Conservation (phyloP, 2,113 vertebrate species). For the Puma concolor region DNA sequence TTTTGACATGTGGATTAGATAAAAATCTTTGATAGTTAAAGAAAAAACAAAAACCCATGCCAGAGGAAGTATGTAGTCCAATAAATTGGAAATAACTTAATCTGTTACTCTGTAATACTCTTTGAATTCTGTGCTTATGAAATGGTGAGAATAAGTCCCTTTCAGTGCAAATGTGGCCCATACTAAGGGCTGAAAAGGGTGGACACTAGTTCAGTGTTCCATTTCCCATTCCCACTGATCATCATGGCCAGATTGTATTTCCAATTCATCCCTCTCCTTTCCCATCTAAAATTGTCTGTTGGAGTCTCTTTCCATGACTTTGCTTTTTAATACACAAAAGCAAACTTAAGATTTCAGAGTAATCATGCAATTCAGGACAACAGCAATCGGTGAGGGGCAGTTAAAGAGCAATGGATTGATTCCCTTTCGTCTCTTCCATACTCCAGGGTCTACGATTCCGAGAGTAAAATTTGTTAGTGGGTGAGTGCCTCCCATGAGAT, state of each 20-base stretch:
- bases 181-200: not conserved
- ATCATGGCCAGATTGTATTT: not conserved
- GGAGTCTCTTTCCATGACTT: conserved; percentile 7
- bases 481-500: not conserved
- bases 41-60: not conserved
- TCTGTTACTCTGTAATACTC: not conserved
- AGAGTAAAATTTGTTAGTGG: not conserved
- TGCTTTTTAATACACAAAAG: not conserved
- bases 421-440: not conserved
- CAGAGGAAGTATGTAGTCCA: not conserved
- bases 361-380: not conserved
- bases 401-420: not conserved
- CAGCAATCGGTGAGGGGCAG: not conserved
- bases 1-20: not conserved
- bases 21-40: not conserved
- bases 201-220: not conserved
- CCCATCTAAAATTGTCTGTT: not conserved
- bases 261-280: not conserved
- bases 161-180: not conserved
- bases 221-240: not conserved
- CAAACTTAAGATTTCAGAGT: not conserved
- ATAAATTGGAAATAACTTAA: not conserved
- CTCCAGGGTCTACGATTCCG: not conserved
- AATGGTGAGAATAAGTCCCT: not conserved
- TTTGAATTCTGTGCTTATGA: not conserved